Evolutionary conservation across 2,797 vertebrate species (phyloP).

Genomic region (Moxostoma hubbsi): DNA sequence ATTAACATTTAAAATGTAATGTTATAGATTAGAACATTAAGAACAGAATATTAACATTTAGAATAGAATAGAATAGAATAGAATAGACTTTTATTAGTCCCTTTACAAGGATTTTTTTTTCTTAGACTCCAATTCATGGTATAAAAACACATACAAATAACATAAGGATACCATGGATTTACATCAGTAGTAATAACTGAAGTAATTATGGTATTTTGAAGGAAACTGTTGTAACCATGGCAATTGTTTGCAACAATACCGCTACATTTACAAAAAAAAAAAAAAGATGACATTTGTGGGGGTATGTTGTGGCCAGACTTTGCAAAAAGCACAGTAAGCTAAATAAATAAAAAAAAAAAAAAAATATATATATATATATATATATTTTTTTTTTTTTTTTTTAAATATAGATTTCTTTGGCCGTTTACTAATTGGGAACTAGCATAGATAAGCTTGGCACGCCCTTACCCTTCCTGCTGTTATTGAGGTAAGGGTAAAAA

Average conservation of each 20-base stretch:
- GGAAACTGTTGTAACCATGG: neutral
- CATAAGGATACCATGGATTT: neutral
- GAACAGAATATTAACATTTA: too few relatives aligned
- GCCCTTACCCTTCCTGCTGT: slow-evolving; percentile 44
- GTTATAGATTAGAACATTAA: too few relatives aligned
- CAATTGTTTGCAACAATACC: neutral
- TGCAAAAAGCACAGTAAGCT: neutral
- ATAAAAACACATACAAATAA: too few relatives aligned
- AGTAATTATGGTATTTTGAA: neutral
- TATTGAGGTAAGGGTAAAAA: slow-evolving; percentile 46
- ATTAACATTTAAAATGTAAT: too few relatives aligned
- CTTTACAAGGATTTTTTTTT: too few relatives aligned
- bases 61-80: too few relatives aligned
- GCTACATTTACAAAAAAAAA: too few relatives aligned
- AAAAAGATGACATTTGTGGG: neutral
- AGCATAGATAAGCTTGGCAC: slow-evolving; percentile 28
- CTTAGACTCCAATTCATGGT: too few relatives aligned
- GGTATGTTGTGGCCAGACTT: neutral
- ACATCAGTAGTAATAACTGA: neutral
- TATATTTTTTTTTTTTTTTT: too few relatives aligned
- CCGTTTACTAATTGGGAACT: neutral
- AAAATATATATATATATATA: too few relatives aligned
- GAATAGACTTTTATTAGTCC: too few relatives aligned
- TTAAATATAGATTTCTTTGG: neutral
- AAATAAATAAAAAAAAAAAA: too few relatives aligned